These are phyloP conservation scores for Microctenopoma steveboyesi DNA, from an alignment of 2,797 vertebrate species.

Conservation along the genomic window DNA sequence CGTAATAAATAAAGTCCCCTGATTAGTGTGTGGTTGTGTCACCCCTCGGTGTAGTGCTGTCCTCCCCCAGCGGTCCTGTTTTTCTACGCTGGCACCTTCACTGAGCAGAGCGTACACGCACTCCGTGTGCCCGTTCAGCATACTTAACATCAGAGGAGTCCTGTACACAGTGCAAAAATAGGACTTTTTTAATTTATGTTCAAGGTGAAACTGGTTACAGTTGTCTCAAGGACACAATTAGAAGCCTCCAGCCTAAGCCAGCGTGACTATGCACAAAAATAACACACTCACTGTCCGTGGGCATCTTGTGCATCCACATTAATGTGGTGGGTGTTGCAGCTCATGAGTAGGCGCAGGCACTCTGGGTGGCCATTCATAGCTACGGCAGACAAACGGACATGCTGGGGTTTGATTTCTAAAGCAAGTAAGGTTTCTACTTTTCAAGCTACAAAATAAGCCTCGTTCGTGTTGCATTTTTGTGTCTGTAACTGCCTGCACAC, in stretches of 20 bases:
- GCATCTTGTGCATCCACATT: slow-evolving; percentile 91
- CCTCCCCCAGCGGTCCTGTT: slow-evolving; percentile 93
- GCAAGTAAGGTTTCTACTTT: neutral
- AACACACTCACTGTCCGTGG: slow-evolving; percentile 91
- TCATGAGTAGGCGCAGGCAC: slow-evolving; percentile 93
- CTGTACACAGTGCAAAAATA: slow-evolving; percentile 70
- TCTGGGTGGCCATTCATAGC: slow-evolving; percentile 95
- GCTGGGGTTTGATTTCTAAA: neutral
- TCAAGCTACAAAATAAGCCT: neutral
- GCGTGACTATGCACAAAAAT: slow-evolving; percentile 10
- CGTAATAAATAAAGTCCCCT: neutral
- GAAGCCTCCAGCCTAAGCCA: neutral
- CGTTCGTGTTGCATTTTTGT: neutral
- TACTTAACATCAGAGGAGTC: slow-evolving; percentile 94
- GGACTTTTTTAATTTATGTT: neutral
- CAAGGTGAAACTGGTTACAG: slow-evolving; percentile 5
- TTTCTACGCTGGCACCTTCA: slow-evolving; percentile 92
- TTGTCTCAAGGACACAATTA: neutral
- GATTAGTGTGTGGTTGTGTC: slow-evolving; percentile 51
- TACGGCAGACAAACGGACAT: slow-evolving; percentile 57
- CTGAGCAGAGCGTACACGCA: slow-evolving; percentile 93
- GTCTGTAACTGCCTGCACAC: slow-evolving; percentile 36
- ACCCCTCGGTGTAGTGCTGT: slow-evolving; percentile 95
- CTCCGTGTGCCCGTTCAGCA: slow-evolving; percentile 94
- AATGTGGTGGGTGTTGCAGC: slow-evolving; percentile 89